Conservation (phyloP, 2,888 invertebrate genomes). For the Buathra laborator region DNA sequence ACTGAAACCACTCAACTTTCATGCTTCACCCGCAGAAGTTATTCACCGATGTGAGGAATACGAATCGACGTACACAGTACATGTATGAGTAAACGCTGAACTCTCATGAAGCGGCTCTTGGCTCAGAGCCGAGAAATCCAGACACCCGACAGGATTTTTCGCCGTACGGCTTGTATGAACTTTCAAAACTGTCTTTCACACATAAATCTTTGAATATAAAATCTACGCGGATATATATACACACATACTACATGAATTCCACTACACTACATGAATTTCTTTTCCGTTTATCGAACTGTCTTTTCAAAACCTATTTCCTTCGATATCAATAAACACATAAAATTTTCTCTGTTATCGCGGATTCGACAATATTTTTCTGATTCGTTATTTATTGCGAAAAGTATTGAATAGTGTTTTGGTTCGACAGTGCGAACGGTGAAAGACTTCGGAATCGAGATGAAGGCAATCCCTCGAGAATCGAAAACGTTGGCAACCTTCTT, state of each 20-base stretch:
- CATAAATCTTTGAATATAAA: constrained; percentile 8
- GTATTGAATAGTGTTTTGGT: background rate
- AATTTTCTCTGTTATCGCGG: no score
- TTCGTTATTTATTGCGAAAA: background rate
- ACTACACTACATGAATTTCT: background rate
- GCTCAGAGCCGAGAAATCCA: constrained; percentile 49
- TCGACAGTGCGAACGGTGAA: constrained; percentile 2
- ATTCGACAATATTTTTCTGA: background rate
- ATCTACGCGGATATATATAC: background rate
- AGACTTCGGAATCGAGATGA: background rate
- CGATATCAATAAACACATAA: no score
- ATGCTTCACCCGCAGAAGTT: constrained; percentile 12
- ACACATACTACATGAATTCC: background rate
- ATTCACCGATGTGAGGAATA: constrained; percentile 29
- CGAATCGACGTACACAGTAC: constrained; percentile 21
- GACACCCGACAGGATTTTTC: constrained; percentile 55
- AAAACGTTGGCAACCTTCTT: constrained; percentile 26
- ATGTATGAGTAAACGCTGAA: constrained; percentile 33
- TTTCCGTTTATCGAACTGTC: background rate
- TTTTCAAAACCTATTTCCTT: background rate
- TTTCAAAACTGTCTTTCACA: constrained; percentile 5
- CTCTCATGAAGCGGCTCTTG: constrained; percentile 54
- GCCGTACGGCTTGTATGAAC: constrained; percentile 53
- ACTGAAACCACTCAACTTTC: background rate
- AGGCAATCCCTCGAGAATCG: constrained; percentile 1